These are phyloP conservation scores for Brachionus sp. DNA, from an alignment of 1,140 invertebrate species.

Conservation along the genomic window DNA sequence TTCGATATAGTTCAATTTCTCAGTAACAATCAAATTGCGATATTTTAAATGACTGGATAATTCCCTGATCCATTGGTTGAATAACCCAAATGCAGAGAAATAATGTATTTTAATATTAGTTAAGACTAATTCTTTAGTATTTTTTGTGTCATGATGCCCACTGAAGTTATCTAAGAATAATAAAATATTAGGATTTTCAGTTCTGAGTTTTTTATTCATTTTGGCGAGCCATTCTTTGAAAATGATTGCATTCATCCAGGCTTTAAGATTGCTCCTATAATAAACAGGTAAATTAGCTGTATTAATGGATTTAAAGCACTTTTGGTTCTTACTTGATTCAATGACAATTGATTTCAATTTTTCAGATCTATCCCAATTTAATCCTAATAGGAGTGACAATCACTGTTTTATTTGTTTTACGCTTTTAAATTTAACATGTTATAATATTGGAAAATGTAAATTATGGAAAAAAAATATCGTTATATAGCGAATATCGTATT, in stretches of 20 bases:
- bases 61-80: conserved; percentile 10
- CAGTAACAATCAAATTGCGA: not conserved
- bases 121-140: not conserved
- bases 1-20: not conserved
- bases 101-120: not conserved
- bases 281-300: conserved; percentile 46
- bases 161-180: conserved; percentile 37
- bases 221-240: conserved; percentile 50
- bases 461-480: too few species aligned
- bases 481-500: too few species aligned
- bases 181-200: conserved; percentile 23
- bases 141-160: not conserved
- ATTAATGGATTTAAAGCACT: conserved; percentile 49
- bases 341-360: conserved; percentile 48
- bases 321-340: conserved; percentile 47
- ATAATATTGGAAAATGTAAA: too few species aligned
- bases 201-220: conserved; percentile 27
- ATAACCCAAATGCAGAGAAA: not conserved
- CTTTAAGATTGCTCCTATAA: conserved; percentile 47
- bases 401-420: not conserved
- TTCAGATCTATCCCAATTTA: conserved; percentile 48
- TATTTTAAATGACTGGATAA: conserved; percentile 55
- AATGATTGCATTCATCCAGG: conserved; percentile 47
- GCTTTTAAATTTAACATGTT: too few species aligned
- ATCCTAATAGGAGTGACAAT: conserved; percentile 45